Evolutionary conservation across 2,888 invertebrate species (phyloP).

Genomic region (Eulithis prunata): DNA sequence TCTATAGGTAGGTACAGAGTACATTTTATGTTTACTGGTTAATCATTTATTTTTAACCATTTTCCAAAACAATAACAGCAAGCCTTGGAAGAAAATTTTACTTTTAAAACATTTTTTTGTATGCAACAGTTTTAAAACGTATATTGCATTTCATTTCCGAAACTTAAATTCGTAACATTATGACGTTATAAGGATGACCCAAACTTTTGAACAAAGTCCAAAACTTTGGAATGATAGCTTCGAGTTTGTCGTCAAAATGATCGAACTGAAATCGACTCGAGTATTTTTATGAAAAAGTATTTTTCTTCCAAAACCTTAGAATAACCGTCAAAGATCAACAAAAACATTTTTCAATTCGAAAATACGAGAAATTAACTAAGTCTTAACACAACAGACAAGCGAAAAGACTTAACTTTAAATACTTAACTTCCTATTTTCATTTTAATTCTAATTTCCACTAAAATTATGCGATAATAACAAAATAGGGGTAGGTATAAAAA

Average conservation of each 20-base stretch:
- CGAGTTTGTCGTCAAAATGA: neutral
- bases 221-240: neutral
- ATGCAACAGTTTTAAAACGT: no score
- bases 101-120: neutral
- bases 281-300: neutral
- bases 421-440: slow-evolving; percentile 52
- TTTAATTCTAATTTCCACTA: slow-evolving; percentile 49
- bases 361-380: slow-evolving; percentile 45
- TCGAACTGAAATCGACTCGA: neutral
- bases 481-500: slow-evolving; percentile 40
- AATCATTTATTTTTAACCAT: slow-evolving; percentile 35
- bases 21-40: slow-evolving; percentile 41
- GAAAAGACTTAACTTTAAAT: slow-evolving; percentile 51
- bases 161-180: no score
- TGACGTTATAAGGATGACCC: no score
- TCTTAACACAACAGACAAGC: slow-evolving; percentile 58
- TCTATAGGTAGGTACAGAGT: slow-evolving; percentile 47
- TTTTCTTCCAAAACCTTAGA: slow-evolving; percentile 14
- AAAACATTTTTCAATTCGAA: slow-evolving; percentile 42
- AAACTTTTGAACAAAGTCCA: no score
- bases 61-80: slow-evolving; percentile 37
- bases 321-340: slow-evolving; percentile 32
- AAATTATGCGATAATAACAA: slow-evolving; percentile 47
- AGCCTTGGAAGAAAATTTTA: slow-evolving; percentile 21
- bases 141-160: no score